A percentile compares a stretch with the other conserved stretches of the same genome.
These are phyloP conservation scores for Centropus unirufus DNA, from an alignment of 2,113 vertebrate species.

Conservation along the genomic window DNA sequence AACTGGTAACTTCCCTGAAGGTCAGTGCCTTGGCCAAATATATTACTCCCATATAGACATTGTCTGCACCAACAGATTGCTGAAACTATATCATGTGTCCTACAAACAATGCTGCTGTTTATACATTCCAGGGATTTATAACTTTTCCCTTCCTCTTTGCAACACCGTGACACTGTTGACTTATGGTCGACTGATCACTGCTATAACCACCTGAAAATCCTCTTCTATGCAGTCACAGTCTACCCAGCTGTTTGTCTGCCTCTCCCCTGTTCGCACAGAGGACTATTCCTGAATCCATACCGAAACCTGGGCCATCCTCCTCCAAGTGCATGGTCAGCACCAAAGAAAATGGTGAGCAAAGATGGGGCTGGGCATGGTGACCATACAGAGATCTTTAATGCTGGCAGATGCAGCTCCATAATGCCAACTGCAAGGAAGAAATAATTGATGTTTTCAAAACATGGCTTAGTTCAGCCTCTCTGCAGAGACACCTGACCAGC, in stretches of 20 bases:
- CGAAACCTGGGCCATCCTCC: rapidly evolving
- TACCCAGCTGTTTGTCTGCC: neutral
- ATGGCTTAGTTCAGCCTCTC: neutral
- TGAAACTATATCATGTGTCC: neutral
- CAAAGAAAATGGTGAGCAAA: neutral
- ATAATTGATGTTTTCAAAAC: neutral
- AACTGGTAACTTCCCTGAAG: neutral
- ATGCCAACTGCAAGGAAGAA: neutral
- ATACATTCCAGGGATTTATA: neutral
- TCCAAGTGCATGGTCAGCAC: neutral
- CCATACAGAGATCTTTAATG: neutral
- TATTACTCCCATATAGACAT: neutral
- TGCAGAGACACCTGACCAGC: neutral
- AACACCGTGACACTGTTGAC: neutral
- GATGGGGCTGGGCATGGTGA: rapidly evolving
- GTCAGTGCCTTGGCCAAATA: neutral
- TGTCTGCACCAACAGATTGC: neutral
- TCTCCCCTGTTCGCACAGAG: neutral
- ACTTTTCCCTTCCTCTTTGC: conserved; percentile 29
- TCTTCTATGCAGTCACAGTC: neutral
- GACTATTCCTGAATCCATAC: neutral
- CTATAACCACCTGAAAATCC: neutral
- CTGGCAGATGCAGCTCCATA: neutral
- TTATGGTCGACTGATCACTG: neutral
- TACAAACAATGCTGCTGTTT: neutral